Evolutionary conservation across 2,888 invertebrate species (phyloP).

Genomic region (Caenorhabditis becei): DNA sequence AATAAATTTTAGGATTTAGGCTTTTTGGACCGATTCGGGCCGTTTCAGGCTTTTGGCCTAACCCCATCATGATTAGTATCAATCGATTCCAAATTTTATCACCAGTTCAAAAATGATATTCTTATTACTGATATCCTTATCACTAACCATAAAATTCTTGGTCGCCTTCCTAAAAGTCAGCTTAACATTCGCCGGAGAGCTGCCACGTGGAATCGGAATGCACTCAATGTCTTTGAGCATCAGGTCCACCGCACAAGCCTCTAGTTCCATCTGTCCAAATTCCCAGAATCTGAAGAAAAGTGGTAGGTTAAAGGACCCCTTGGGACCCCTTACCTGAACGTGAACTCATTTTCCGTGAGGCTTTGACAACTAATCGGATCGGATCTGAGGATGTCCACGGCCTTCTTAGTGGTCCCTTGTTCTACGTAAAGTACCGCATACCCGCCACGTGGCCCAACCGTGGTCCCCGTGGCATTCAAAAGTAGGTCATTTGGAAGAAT

Average conservation of each 20-base stretch:
- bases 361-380: slow-evolving; percentile 80
- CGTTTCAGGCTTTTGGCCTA: too few species aligned
- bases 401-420: slow-evolving; percentile 65
- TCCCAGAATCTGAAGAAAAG: slow-evolving; percentile 70
- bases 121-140: too few species aligned
- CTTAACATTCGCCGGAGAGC: slow-evolving; percentile 70
- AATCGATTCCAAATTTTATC: too few species aligned
- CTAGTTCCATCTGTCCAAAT: slow-evolving; percentile 68
- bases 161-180: slow-evolving; percentile 68
- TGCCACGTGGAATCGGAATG: slow-evolving; percentile 64
- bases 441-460: slow-evolving; percentile 72
- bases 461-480: slow-evolving; percentile 78
- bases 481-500: slow-evolving; percentile 71
- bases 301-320: too few species aligned
- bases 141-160: slow-evolving; percentile 70
- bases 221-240: slow-evolving; percentile 70
- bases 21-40: too few species aligned
- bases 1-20: too few species aligned
- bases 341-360: slow-evolving; percentile 71
- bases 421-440: slow-evolving; percentile 80
- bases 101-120: too few species aligned
- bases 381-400: slow-evolving; percentile 74
- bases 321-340: slow-evolving; percentile 78
- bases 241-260: slow-evolving; percentile 70
- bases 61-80: too few species aligned